These are phyloP conservation scores for Blomia tropicalis DNA, from an alignment of 2,888 invertebrate genomes.

Conservation along the genomic window DNA sequence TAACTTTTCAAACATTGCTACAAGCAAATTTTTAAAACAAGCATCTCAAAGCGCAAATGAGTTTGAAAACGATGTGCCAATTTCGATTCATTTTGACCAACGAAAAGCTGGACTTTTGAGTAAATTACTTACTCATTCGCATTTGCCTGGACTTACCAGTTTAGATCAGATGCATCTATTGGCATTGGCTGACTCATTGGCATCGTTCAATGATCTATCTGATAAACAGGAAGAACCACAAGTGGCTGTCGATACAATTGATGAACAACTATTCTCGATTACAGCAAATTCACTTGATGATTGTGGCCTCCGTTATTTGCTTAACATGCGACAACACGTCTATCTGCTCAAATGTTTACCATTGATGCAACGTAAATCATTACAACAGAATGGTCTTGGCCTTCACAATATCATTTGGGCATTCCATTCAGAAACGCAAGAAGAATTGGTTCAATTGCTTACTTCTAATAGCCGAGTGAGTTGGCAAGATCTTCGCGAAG, in stretches of 20 bases:
- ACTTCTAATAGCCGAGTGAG: conserved; percentile 47
- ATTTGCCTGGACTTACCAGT: conserved; percentile 80
- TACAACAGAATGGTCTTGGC: conserved; percentile 57
- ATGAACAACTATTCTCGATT: conserved; percentile 22
- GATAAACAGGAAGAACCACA: conserved; percentile 23
- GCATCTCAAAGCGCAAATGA: conserved; percentile 39
- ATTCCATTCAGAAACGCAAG: conserved; percentile 93
- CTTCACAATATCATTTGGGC: conserved; percentile 85
- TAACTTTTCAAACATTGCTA: conserved; percentile 20
- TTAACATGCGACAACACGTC: conserved; percentile 94
- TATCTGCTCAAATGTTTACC: conserved; percentile 86
- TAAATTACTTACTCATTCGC: conserved; percentile 78
- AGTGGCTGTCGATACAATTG: not conserved
- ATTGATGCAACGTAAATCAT: conserved; percentile 62
- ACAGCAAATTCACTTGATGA: conserved; percentile 53
- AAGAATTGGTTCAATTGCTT: conserved; percentile 72
- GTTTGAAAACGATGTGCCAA: conserved; percentile 48
- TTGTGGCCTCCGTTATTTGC: conserved; percentile 82
- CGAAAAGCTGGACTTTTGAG: conserved; percentile 71
- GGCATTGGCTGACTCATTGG: conserved; percentile 94
- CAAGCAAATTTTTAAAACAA: not conserved
- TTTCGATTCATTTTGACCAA: conserved; percentile 66
- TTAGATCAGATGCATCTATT: conserved; percentile 98
- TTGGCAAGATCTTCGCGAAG: conserved; percentile 75
- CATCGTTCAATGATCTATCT: conserved; percentile 53